A percentile compares a stretch with the other conserved stretches of the same genome.
These are phyloP conservation scores for Hippocampus abdominalis DNA, from an alignment of 2,113 vertebrate species.

Conservation along the genomic window DNA sequence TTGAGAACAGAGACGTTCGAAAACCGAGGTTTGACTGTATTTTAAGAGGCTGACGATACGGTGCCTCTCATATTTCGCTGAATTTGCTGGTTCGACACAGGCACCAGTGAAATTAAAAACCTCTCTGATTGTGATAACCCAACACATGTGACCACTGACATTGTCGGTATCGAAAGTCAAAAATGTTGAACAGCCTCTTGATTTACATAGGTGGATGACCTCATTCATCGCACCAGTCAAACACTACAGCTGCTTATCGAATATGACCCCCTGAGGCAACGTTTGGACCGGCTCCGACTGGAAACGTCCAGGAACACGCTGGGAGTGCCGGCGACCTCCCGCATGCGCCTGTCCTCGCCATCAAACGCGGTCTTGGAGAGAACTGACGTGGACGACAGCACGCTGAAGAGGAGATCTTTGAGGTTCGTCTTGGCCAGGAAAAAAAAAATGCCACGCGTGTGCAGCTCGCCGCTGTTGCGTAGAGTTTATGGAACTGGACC, in stretches of 20 bases:
- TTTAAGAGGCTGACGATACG: too few relatives aligned
- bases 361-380: slow-evolving; percentile 77
- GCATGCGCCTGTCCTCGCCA: slow-evolving; percentile 75
- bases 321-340: slow-evolving; percentile 72
- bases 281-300: slow-evolving; percentile 79
- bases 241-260: slow-evolving; percentile 91
- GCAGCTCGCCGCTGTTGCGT: too few relatives aligned
- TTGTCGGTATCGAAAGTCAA: too few relatives aligned
- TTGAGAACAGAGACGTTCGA: too few relatives aligned
- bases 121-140: background rate
- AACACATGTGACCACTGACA: background rate
- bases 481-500: background rate
- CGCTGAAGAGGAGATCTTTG: slow-evolving; percentile 82
- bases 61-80: too few relatives aligned
- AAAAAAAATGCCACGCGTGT: too few relatives aligned
- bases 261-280: slow-evolving; percentile 88
- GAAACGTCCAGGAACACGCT: slow-evolving; percentile 63
- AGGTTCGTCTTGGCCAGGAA: slow-evolving; percentile 68
- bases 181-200: background rate
- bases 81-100: too few relatives aligned
- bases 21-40: too few relatives aligned
- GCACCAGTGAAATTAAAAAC: background rate
- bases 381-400: slow-evolving; percentile 79
- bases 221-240: slow-evolving; percentile 86
- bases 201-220: slow-evolving; percentile 80